These are phyloP conservation scores for Leucania comma DNA, from an alignment of 2,888 invertebrate species.

Conservation along the genomic window DNA sequence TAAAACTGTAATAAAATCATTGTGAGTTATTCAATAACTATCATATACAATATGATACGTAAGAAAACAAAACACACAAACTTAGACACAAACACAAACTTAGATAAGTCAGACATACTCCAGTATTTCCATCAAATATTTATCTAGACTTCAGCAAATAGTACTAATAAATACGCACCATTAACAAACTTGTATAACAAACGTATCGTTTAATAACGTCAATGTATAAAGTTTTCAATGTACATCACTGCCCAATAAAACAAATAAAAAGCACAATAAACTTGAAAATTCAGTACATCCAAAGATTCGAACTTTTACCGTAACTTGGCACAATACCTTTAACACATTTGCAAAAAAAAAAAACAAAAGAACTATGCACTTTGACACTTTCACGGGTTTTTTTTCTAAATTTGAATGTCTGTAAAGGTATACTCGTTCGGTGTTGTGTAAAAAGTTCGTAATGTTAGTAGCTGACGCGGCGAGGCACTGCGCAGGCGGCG, in stretches of 20 bases:
- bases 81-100: too few species aligned
- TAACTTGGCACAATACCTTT: constrained; percentile 81
- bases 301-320: constrained; percentile 81
- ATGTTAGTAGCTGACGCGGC: constrained; percentile 74
- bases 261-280: constrained; percentile 60
- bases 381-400: constrained; percentile 71
- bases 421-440: constrained; percentile 67
- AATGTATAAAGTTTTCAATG: constrained; percentile 58
- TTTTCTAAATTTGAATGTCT: constrained; percentile 60
- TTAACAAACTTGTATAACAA: constrained; percentile 49
- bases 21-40: constrained; percentile 16
- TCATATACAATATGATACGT: constrained; percentile 15
- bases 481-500: constrained; percentile 78
- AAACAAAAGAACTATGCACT: constrained; percentile 68
- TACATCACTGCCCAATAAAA: constrained; percentile 58
- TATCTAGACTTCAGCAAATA: constrained; percentile 59
- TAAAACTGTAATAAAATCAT: neutral
- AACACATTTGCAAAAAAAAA: constrained; percentile 66
- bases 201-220: constrained; percentile 50
- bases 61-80: constrained; percentile 52
- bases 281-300: constrained; percentile 75
- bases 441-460: constrained; percentile 78
- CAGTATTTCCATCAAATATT: constrained; percentile 58
- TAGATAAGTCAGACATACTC: constrained; percentile 50
- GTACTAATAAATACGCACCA: constrained; percentile 62